These are phyloP conservation scores for Dysdera silvatica DNA, from an alignment of 1,140 invertebrate species.

Conservation along the genomic window DNA sequence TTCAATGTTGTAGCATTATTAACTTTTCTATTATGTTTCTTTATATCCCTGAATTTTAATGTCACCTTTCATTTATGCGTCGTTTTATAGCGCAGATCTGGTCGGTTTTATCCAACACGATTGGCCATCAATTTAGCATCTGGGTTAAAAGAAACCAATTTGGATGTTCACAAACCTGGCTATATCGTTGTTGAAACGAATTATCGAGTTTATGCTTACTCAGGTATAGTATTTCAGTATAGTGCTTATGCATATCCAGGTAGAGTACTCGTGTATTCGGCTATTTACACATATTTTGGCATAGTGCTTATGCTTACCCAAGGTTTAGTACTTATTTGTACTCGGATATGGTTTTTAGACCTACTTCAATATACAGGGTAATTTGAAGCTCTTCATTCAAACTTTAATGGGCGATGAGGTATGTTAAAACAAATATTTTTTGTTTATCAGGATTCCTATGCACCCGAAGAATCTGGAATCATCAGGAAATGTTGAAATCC, in stretches of 20 bases:
- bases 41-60: background rate
- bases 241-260: slow-evolving; percentile 1
- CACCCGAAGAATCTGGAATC: no score
- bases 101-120: slow-evolving; percentile 88
- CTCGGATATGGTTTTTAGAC: no score
- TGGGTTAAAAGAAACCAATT: slow-evolving; percentile 46
- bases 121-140: slow-evolving; percentile 82
- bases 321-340: no score
- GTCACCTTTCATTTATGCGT: slow-evolving; percentile 1
- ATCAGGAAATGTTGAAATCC: no score
- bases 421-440: no score
- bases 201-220: slow-evolving; percentile 93
- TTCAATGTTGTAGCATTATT: background rate
- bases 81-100: slow-evolving; percentile 62
- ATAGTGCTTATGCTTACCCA: no score
- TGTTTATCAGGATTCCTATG: no score
- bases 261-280: no score
- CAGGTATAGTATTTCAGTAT: slow-evolving; percentile 44
- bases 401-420: no score
- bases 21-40: background rate
- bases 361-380: no score
- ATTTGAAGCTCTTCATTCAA: no score
- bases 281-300: no score
- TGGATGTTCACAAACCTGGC: slow-evolving; percentile 49
- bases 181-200: slow-evolving; percentile 96